Evolutionary conservation across 2,797 vertebrate genomes (phyloP), one percentile per base, ranked within the genome.

Genomic region (Hozukius guyotensis): DNA sequence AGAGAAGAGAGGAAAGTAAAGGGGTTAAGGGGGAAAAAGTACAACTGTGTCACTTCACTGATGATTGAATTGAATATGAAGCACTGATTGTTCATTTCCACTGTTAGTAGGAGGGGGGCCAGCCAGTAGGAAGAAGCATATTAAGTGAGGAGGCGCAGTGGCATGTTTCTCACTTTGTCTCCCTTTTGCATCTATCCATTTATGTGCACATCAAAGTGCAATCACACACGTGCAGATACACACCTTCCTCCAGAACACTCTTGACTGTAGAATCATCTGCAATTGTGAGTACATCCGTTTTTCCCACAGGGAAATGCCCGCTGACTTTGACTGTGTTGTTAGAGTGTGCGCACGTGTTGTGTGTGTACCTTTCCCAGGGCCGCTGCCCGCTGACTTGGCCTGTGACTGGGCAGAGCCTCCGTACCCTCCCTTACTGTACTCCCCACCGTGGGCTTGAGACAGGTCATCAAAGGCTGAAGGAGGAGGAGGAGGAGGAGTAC

Each of bases 361-460:
- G 67, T 65, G 60, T 85, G 94, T 96, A 99, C 98, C 98, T 99
- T 99, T 99, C 92, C 97, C 97, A 87, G 97, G 96, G 93, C 96
- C 98, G 92, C 97, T 94, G 91, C 96, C 96, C 84, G 97, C 93
- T 87, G 97, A 93, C 94, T 99, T 99, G 96, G 94, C 97, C 95
- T 98, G 97, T 92, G 97, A 95, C 95, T 98, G 98, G 77, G 96
- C 96, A 89, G 97, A 96, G 85, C 96, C 96, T 93, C 96, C 96
- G 90, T 99, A 99, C 87, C 96, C 97, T 91, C 97, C 97, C 95
- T 99, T 99, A 95, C 94, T 96, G 94, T 99, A 99, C 87, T 99
- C 98, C 88, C 96, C 97, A 78, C 94, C 97, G 2, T 97, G 97
- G 91, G 96, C 97, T 95, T 98, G 98, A 62, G 97, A 96, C 92